Base-by-base conservation (phyloP, 1,140 invertebrate genomes). In the Achroia grisella region DNA sequence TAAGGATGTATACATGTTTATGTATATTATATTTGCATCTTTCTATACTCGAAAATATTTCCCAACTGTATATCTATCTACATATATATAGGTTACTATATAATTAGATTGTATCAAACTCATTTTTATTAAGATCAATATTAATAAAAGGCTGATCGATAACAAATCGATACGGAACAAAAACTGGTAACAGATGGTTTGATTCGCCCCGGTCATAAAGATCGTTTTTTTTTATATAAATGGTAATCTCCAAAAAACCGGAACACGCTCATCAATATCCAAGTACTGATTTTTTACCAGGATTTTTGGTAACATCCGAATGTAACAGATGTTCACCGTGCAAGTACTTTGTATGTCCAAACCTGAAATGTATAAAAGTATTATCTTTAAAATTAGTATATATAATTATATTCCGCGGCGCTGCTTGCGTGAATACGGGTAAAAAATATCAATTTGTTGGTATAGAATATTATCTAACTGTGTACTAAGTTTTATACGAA, bases 291-390 rank as follows among this genome's bases (percentile, higher is more conserved):
- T 71, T 73, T 75, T 73, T 71, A 73, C 66, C 50, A 43, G 56
- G 59, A 66, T 69, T 71, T 71, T 72, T 39, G 63, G 62, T 37
- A 76, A 76, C 76, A 75, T 77, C 64, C 78, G 72, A 65, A 30
- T 33, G 49, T 41, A 76, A 76, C 78, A 82, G 75, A 71, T 82
- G 78, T 48, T 13, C 10, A 58, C 62, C 62, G 61, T 56, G 50
- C 40, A 46, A 55, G 36, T 57, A 23, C 17, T 2, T 33, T 52
- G 48, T 59, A 45, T 31, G 11, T 12, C 10, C 28, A 32, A 41
- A 47, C 39, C 28, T 11, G 28, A 40, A 28, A 40, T 23, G n/a
- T n/a, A n/a, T n/a, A n/a, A n/a, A 40, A 40, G 29, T 17, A 40
- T n/a, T n/a, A n/a, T n/a, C n/a, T n/a, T n/a, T n/a, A n/a, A n/a